Evolutionary conservation across 92 coral and sea anemone species (phyloP).

Genomic region (Muricea muricata): DNA sequence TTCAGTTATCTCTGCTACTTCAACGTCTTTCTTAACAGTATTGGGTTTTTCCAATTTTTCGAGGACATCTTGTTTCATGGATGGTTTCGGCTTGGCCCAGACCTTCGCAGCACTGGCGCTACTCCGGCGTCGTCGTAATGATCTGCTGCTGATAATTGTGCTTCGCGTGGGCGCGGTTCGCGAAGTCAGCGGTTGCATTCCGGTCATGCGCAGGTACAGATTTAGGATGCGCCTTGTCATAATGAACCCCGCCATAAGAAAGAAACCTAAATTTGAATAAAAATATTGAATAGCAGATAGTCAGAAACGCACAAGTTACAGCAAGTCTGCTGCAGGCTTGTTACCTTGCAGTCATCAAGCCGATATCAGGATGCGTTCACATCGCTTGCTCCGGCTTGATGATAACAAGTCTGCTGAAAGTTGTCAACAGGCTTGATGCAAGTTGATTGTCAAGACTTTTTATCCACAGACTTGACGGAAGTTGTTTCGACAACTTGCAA

Average conservation of each 20-base stretch:
- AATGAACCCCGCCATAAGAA: background rate
- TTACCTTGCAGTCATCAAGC: no score
- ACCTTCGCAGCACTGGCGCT: background rate
- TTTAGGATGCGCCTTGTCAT: background rate
- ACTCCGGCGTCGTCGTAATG: background rate
- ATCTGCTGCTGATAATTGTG: background rate
- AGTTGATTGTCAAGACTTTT: no score
- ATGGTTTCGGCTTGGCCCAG: background rate
- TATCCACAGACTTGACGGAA: no score
- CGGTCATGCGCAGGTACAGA: constrained; percentile 13
- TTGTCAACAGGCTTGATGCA: no score
- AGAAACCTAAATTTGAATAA: background rate
- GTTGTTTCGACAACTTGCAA: no score
- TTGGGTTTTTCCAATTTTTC: background rate
- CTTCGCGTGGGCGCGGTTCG: background rate
- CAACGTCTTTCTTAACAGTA: background rate
- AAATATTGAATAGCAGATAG: no score
- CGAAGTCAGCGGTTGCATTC: background rate
- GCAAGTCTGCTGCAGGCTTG: no score
- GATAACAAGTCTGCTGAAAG: no score
- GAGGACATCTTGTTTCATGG: background rate
- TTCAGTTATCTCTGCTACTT: background rate
- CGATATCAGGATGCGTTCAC: no score
- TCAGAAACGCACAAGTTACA: no score
- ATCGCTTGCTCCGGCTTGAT: no score